phyloP scores from a whole-genome alignment of 2,797 vertebrate species.

The Tenualosa thibaudeaui region DNA sequence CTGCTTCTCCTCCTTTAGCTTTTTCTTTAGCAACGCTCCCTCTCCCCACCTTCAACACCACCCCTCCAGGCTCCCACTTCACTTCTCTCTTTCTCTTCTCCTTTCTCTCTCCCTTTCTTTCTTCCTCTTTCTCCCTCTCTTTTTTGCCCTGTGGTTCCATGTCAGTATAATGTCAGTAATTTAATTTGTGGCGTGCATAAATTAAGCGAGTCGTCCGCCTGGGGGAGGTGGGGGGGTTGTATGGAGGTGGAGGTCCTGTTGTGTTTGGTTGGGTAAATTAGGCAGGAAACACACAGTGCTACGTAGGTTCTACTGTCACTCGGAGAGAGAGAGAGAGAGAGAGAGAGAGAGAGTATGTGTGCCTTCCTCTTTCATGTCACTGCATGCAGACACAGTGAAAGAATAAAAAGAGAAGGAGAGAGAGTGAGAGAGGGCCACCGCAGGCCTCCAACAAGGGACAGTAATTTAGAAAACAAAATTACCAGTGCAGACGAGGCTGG shows the following conservation, averaged over 20 bases:
- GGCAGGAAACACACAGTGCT: background rate
- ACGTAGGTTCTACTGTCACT: too few relatives aligned
- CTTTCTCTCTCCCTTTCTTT: constrained; percentile 27
- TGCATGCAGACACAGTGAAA: background rate
- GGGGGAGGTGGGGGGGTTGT: background rate
- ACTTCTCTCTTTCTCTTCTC: background rate
- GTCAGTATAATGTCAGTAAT: constrained; percentile 24
- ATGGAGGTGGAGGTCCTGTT: background rate
- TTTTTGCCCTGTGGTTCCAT: constrained; percentile 18
- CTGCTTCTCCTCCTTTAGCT: background rate
- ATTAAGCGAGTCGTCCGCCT: background rate
- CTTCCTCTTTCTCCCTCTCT: constrained; percentile 14
- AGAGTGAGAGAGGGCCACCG: background rate
- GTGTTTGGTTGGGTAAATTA: background rate
- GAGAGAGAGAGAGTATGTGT: background rate
- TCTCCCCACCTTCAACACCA: background rate
- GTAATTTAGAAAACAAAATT: background rate
- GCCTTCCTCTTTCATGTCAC: too few relatives aligned
- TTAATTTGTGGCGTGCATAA: constrained; percentile 13
- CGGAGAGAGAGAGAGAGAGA: background rate
- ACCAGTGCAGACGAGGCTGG: background rate
- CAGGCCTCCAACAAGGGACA: too few relatives aligned
- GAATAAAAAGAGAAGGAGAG: background rate
- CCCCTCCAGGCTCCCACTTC: background rate
- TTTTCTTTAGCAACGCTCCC: background rate